Evolutionary conservation across 2,113 vertebrate genomes (phyloP), one percentile per base, ranked within the genome.

Genomic region (Polypterus bichir): DNA sequence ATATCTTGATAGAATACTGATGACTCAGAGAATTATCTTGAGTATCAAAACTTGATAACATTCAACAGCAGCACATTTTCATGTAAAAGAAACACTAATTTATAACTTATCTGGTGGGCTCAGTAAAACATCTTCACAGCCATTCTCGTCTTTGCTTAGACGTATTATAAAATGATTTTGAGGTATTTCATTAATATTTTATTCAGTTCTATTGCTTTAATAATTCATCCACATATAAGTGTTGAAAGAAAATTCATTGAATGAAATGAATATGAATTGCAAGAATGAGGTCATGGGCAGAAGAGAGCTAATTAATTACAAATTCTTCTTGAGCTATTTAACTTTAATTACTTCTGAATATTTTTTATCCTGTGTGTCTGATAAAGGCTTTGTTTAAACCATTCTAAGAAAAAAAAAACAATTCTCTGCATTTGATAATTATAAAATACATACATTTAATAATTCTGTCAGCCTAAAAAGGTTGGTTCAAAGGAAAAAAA

Each of bases 181-280:
- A 74, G 53, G 59, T 65, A 69, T 66, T 47, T 57, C 48, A 74
- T 81, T 69, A 74, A 80, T 81, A 74, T 79, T 84, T 82, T 66
- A 82, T 77, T 66, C 54, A 74, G 69, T 60, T 67, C 65, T 71
- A 61, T 74, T 74, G 58, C 73, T 81, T 81, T 63, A 82, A 83
- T 79, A 72, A 79, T 78, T 81, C 74, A 77, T 77, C 64, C 5
- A 73, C 45, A 70, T 59, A 44, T 55, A 65, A 75, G 68, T 57
- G 45, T 68, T 67, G 66, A 54, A 74, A 76, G 64, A 70, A 74
- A 76, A 76, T 76, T 76, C 66, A 73, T 66, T 47, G 59, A 70
- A 52, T 55, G 62, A 76, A 59, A 57, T 66, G 58, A 66, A 65
- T 59, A 69, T 3, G 0, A 47, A 70, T 56, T 9, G 62, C 61